Percentiles rank a stretch among this genome's conserved stretches.
Conservation (phyloP, 1,140 invertebrate genomes). For the Bombus haemorrhoidalis region DNA sequence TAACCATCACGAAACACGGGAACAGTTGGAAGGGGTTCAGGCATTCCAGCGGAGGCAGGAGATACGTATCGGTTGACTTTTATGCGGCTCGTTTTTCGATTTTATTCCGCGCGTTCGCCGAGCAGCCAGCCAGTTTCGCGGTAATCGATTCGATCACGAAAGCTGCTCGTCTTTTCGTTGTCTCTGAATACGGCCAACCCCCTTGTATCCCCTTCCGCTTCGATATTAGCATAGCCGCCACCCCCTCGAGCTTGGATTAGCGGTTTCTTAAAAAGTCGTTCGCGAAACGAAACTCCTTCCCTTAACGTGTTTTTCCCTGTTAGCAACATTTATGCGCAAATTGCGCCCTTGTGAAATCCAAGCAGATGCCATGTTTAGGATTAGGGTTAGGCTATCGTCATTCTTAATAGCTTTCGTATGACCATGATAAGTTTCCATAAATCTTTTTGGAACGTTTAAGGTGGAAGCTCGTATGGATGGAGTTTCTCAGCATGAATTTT, state of each 20-base stretch:
- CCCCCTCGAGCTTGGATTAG: conserved; percentile 14
- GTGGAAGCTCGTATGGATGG: background rate
- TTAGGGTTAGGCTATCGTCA: background rate
- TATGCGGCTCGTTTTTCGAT: conserved; percentile 55
- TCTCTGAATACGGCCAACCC: conserved; percentile 29
- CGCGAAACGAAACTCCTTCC: background rate
- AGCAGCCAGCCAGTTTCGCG: conserved; percentile 47
- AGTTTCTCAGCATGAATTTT: background rate
- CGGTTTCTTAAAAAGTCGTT: conserved; percentile 33
- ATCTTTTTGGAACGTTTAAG: background rate
- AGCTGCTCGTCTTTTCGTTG: conserved; percentile 62
- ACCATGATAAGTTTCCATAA: background rate
- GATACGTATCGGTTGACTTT: conserved; percentile 51
- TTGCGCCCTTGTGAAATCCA: background rate
- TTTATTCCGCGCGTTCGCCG: conserved; percentile 41
- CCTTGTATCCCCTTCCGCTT: background rate
- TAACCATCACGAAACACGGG: conserved; percentile 4
- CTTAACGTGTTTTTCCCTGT: background rate
- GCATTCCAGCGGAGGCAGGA: background rate
- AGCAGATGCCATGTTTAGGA: background rate
- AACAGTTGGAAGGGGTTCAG: background rate
- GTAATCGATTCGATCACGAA: conserved; percentile 69
- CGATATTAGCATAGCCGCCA: conserved; percentile 32
- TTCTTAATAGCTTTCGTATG: too few relatives aligned
- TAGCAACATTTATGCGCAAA: background rate